Conservation (phyloP, 1,140 invertebrate genomes). For the Aphaenogaster floridana region DNA sequence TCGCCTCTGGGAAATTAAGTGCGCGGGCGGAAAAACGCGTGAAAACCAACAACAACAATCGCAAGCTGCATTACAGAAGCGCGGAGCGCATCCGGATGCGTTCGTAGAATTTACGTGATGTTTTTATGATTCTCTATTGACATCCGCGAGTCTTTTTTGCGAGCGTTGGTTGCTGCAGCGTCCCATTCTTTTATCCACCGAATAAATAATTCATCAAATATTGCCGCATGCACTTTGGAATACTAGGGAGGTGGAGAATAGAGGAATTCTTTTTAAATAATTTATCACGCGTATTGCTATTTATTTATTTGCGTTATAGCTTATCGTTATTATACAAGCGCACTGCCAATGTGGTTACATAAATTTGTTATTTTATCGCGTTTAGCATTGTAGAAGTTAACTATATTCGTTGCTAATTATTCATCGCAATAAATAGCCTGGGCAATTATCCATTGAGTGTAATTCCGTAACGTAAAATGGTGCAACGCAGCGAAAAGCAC, state of each 20-base stretch:
- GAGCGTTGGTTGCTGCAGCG: not conserved
- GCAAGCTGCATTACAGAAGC: slow-evolving; percentile 34
- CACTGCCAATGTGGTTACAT: not conserved
- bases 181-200: not conserved
- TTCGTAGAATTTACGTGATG: slow-evolving; percentile 23
- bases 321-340: not conserved
- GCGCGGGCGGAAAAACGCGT: slow-evolving; percentile 59
- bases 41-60: slow-evolving; percentile 63
- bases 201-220: slow-evolving; percentile 33
- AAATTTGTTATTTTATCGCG: slow-evolving; percentile 9
- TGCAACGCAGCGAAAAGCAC: not conserved
- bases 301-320: not conserved
- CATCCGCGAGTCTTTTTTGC: not conserved
- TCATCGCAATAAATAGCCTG: not conserved
- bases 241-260: not conserved
- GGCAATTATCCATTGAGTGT: not conserved
- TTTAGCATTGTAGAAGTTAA: not conserved
- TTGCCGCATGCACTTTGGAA: not conserved
- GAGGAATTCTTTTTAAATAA: not conserved
- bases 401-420: slow-evolving; percentile 39
- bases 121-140: not conserved
- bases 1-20: slow-evolving; percentile 76
- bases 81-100: not conserved
- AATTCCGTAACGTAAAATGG: not conserved
- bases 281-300: not conserved